Conservation (phyloP, 2,888 invertebrate genomes). For the Mellilla xanthometata region DNA sequence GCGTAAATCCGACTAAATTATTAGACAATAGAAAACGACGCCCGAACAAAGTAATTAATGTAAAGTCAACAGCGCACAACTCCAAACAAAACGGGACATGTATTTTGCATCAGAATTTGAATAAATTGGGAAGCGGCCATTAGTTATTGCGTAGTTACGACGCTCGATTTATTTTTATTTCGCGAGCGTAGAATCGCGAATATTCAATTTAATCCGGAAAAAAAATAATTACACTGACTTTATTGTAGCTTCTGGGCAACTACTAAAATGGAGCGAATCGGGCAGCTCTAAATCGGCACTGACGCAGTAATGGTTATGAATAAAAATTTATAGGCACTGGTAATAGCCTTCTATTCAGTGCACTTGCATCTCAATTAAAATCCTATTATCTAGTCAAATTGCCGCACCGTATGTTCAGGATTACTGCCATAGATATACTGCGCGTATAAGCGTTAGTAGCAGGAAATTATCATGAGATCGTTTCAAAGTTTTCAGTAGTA, state of each 20-base stretch:
- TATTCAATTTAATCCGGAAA: conserved; percentile 21
- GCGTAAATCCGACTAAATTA: conserved; percentile 28
- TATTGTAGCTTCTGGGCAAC: conserved; percentile 6
- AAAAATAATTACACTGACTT: conserved; percentile 18
- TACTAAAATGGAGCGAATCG: conserved; percentile 2
- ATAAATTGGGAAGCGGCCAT: conserved; percentile 29
- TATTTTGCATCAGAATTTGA: conserved; percentile 32
- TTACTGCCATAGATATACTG: no score
- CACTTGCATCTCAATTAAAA: conserved; percentile 72
- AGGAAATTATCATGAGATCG: conserved; percentile 42
- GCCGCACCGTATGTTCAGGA: conserved; percentile 57
- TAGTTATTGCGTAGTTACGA: conserved; percentile 32
- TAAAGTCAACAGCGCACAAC: conserved; percentile 35
- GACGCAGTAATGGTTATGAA: conserved; percentile 57
- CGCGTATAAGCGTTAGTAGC: conserved; percentile 55
- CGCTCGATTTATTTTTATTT: conserved; percentile 29
- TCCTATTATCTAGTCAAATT: conserved; percentile 65
- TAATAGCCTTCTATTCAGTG: conserved; percentile 62
- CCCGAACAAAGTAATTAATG: conserved; percentile 29
- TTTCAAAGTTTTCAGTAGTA: conserved; percentile 38
- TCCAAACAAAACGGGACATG: conserved; percentile 32
- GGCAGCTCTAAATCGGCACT: conserved; percentile 33
- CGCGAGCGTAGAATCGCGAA: conserved; percentile 12
- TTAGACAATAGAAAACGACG: conserved; percentile 26
- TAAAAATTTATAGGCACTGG: conserved; percentile 64